These are phyloP conservation scores for Arrhamphus sclerolepis DNA, from an alignment of 2,797 vertebrate genomes.

Conservation along the genomic window DNA sequence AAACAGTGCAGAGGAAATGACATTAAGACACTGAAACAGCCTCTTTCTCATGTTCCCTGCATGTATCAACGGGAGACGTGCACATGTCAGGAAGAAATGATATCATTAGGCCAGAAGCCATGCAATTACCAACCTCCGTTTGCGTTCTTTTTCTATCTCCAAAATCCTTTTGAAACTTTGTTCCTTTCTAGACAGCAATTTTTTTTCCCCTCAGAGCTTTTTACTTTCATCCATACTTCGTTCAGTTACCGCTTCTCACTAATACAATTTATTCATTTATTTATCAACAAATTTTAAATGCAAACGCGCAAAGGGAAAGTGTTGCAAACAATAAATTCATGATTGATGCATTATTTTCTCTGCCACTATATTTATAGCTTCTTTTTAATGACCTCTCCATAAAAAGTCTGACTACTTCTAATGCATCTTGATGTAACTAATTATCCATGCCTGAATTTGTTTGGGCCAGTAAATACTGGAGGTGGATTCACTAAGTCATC, in stretches of 20 bases:
- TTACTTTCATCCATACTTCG: constrained; percentile 46
- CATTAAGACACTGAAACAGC: constrained; percentile 33
- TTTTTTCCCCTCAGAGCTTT: constrained; percentile 22
- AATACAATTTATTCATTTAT: constrained; percentile 41
- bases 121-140: constrained; percentile 66
- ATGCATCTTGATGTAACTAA: constrained; percentile 18
- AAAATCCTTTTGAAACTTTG: constrained; percentile 59
- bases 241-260: constrained; percentile 56
- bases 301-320: constrained; percentile 50
- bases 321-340: constrained; percentile 43
- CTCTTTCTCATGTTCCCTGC: constrained; percentile 47
- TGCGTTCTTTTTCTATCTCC: constrained; percentile 37
- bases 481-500: background rate
- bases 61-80: constrained; percentile 49
- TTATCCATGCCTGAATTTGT: constrained; percentile 15
- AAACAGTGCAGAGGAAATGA: constrained; percentile 13
- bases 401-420: constrained; percentile 21
- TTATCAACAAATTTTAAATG: constrained; percentile 52
- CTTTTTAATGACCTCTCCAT: constrained; percentile 8
- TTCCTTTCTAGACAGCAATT: constrained; percentile 40
- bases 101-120: constrained; percentile 55
- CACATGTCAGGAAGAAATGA: constrained; percentile 63
- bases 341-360: constrained; percentile 35
- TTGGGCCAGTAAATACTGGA: no score
- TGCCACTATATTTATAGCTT: constrained; percentile 11